Evolutionary conservation across 2,888 invertebrate species (phyloP).

Genomic region (Tinea semifulvella): DNA sequence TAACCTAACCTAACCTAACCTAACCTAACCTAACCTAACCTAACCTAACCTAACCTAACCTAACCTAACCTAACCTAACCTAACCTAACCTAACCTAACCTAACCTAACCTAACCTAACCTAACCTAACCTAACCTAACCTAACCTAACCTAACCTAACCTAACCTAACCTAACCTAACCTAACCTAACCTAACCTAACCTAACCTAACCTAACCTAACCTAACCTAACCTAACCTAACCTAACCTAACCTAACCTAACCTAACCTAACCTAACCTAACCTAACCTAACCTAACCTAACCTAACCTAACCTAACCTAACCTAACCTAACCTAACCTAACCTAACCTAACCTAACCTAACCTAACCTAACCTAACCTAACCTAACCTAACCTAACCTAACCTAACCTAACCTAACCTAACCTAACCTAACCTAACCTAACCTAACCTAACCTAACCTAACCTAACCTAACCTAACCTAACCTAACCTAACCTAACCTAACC

Average conservation of each 20-base stretch:
- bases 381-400: slow-evolving; percentile 13
- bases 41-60: slow-evolving; percentile 13
- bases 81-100: slow-evolving; percentile 13
- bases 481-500: slow-evolving; percentile 13
- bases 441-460: slow-evolving; percentile 13
- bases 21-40: slow-evolving; percentile 13
- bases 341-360: slow-evolving; percentile 13
- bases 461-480: slow-evolving; percentile 13
- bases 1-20: slow-evolving; percentile 13
- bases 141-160: slow-evolving; percentile 13
- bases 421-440: slow-evolving; percentile 13
- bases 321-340: slow-evolving; percentile 13
- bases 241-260: slow-evolving; percentile 13
- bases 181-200: slow-evolving; percentile 13
- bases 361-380: slow-evolving; percentile 13
- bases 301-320: slow-evolving; percentile 13
- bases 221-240: slow-evolving; percentile 13
- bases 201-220: slow-evolving; percentile 13
- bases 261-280: slow-evolving; percentile 13
- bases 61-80: slow-evolving; percentile 13
- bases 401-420: slow-evolving; percentile 13
- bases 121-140: slow-evolving; percentile 13
- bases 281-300: slow-evolving; percentile 13
- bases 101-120: slow-evolving; percentile 13
- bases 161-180: slow-evolving; percentile 13